phyloP scores from a whole-genome alignment of 2,797 vertebrate genomes.

The Xenentodon cancila region DNA sequence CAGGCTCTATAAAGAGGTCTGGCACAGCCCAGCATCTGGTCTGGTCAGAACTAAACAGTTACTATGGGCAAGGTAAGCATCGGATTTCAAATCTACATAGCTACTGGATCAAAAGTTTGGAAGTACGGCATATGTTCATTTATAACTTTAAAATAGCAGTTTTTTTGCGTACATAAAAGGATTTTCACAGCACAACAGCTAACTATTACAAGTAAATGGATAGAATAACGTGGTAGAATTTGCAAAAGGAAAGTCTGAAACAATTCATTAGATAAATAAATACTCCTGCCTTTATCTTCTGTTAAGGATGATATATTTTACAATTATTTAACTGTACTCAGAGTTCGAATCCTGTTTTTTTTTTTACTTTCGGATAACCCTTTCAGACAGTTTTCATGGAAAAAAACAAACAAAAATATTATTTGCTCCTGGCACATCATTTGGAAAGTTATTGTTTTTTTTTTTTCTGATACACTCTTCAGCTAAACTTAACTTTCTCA shows the following conservation, averaged over 20 bases:
- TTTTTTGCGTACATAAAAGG: background rate
- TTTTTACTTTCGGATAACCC: too few relatives aligned
- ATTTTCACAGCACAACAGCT: background rate
- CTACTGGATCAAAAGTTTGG: too few relatives aligned
- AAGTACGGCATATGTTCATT: background rate
- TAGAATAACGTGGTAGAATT: background rate
- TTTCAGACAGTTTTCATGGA: too few relatives aligned
- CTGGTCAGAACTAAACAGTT: conserved; percentile 65
- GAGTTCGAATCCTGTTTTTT: background rate
- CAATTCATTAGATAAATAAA: background rate
- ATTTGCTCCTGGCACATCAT: too few relatives aligned
- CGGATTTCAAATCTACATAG: conserved; percentile 20
- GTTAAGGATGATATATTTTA: conserved; percentile 1
- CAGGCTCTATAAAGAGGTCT: conserved; percentile 80
- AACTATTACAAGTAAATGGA: background rate
- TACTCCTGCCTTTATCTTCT: background rate
- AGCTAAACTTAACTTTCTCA: too few relatives aligned
- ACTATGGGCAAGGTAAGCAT: conserved; percentile 84
- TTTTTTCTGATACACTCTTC: too few relatives aligned
- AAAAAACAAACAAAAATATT: too few relatives aligned
- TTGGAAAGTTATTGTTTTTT: too few relatives aligned
- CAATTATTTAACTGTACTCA: conserved; percentile 7
- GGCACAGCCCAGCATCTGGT: conserved; percentile 50
- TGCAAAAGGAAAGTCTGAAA: background rate
- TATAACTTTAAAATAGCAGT: background rate